Percentiles rank a stretch among this genome's conserved stretches.
Evolutionary conservation across 2,113 vertebrate genomes (phyloP).

Genomic region (Neomonachus schauinslandi): DNA sequence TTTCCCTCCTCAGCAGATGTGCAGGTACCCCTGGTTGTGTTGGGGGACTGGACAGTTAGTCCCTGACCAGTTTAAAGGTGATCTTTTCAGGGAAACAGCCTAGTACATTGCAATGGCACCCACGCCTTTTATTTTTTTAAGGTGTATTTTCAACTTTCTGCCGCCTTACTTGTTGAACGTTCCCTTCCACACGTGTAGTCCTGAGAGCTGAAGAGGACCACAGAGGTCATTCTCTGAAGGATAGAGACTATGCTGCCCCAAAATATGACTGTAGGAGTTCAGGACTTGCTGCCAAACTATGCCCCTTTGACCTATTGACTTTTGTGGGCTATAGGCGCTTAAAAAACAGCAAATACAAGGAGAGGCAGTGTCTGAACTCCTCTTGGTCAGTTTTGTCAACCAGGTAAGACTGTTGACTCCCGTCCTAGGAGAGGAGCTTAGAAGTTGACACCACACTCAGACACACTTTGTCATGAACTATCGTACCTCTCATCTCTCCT

Average conservation of each 20-base stretch:
- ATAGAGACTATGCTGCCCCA: background rate
- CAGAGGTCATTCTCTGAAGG: background rate
- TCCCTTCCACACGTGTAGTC: background rate
- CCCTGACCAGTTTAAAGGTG: background rate
- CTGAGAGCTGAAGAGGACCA: background rate
- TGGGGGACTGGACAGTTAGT: background rate
- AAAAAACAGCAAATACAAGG: background rate
- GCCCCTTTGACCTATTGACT: background rate
- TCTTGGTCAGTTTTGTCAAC: background rate
- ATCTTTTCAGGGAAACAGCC: background rate
- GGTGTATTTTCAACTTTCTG: background rate
- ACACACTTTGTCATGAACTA: background rate
- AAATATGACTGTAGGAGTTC: background rate
- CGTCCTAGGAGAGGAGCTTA: background rate
- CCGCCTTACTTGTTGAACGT: background rate
- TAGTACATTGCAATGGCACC: background rate
- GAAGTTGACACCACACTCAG: background rate
- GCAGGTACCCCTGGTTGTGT: background rate
- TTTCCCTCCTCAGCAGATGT: background rate
- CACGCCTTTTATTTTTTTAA: background rate
- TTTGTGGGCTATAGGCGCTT: background rate
- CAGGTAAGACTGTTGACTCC: background rate
- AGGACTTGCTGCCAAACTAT: background rate
- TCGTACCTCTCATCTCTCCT: background rate
- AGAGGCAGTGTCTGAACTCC: background rate